These are phyloP conservation scores for Trileptium ribeirensis DNA, from an alignment of 2,888 invertebrate genomes.

Conservation along the genomic window DNA sequence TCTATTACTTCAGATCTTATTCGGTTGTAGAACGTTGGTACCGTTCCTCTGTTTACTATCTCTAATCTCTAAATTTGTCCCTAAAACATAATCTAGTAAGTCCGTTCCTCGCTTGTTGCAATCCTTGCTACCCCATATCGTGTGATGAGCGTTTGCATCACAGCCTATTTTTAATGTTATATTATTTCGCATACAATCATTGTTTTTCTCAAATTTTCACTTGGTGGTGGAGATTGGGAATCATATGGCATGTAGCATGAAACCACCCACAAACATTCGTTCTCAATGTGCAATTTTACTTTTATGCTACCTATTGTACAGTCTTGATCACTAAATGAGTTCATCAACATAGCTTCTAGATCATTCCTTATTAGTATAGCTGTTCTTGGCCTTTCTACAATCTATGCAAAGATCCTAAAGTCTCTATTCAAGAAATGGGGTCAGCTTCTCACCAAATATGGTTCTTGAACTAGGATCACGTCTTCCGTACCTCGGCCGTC, in stretches of 20 bases:
- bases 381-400: not conserved
- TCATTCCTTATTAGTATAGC: not conserved
- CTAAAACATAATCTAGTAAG: not conserved
- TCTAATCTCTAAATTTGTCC: not conserved
- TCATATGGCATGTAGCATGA: slow-evolving; percentile 1
- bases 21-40: not conserved
- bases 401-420: not conserved
- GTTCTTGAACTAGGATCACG: not conserved
- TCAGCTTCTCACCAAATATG: not conserved
- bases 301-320: not conserved
- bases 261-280: not conserved
- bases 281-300: not conserved
- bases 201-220: too few relatives aligned
- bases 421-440: not conserved
- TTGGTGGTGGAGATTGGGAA: not conserved
- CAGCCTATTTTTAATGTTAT: not conserved
- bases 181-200: too few relatives aligned
- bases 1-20: not conserved
- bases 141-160: slow-evolving; percentile 1
- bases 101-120: not conserved
- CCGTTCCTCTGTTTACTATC: not conserved
- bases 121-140: not conserved
- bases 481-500: not conserved
- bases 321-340: not conserved
- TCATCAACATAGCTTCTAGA: not conserved